phyloP scores from a whole-genome alignment of 30 jellyfish, hydroid and myxozoan genomes.

The Turritopsis rubra region DNA sequence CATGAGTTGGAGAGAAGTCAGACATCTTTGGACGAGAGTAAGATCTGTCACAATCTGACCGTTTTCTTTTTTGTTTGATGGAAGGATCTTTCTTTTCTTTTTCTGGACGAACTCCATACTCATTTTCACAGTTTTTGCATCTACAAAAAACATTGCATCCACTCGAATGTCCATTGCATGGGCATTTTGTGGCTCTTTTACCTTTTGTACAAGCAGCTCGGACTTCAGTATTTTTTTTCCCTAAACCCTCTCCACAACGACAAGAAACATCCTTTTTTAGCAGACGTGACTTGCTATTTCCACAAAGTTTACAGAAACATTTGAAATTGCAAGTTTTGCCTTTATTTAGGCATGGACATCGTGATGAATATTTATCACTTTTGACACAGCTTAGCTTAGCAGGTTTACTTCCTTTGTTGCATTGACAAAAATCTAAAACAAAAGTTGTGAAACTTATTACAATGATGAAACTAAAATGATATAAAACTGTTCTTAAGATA shows the following conservation, averaged over 20 bases:
- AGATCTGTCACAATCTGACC: neutral
- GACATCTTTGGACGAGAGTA: neutral
- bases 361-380: neutral
- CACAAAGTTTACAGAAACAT: conserved; percentile 3
- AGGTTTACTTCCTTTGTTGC: neutral
- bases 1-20: neutral
- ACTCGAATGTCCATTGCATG: neutral
- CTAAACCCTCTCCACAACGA: conserved; percentile 4
- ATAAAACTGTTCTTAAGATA: neutral
- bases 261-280: neutral
- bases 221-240: neutral
- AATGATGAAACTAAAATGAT: neutral
- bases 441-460: neutral
- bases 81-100: neutral
- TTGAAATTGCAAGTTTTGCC: conserved; percentile 1
- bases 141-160: neutral
- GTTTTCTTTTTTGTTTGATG: neutral
- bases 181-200: neutral
- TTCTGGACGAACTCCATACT: neutral
- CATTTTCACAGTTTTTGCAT: conserved; percentile 11
- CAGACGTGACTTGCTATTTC: neutral
- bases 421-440: neutral
- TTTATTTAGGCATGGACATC: conserved; percentile 2
- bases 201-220: neutral
- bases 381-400: neutral